Evolutionary conservation across 1,140 invertebrate genomes (phyloP), one percentile per base, ranked within the genome.

Genomic region (Papilio xuthus): DNA sequence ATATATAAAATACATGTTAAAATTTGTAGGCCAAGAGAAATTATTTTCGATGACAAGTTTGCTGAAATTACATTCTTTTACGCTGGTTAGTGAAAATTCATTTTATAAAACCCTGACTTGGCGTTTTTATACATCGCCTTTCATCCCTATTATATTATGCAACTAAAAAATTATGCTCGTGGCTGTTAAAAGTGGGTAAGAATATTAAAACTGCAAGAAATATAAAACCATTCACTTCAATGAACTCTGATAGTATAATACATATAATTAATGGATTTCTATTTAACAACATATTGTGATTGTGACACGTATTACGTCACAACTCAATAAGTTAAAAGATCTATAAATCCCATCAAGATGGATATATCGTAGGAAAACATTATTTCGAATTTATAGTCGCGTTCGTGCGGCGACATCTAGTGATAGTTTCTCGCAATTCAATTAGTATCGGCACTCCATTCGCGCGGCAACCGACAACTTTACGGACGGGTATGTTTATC

Each of bases 11-110:
- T 23, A 73, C 42, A 73, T 13, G 20, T 73, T 73, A 42, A 70
- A 70, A 42, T 73, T 50, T 73, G 71, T 73, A 23, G 71, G 42
- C 71, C 71, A 42, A 73, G 42, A 0, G 42, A 47, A 73, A 73
- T 73, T 73, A 42, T 73, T 44, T 73, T 73, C 42, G 41, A 47
- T 73, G 42, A 47, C 71, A 47, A 73, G 41, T 44, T 47, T 42
- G 71, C 41, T 73, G 41, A 73, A 73, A 73, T 73, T 47, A 73
- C 37, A 47, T 73, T 73, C 23, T 73, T 73, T 73, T 50, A 42
- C 69, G 32, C 60, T 15, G 60, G 26, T 67, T 67, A 28, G 60
- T 67, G 26, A 8, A 67, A 67, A 67, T 32, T 67, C 60, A 67
- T 67, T 67, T 67, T 67, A 67, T 1, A 67, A 67, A 67, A 13